phyloP scores from a whole-genome alignment of 2,888 invertebrate species.

The Troglohyphantes excavatus region DNA sequence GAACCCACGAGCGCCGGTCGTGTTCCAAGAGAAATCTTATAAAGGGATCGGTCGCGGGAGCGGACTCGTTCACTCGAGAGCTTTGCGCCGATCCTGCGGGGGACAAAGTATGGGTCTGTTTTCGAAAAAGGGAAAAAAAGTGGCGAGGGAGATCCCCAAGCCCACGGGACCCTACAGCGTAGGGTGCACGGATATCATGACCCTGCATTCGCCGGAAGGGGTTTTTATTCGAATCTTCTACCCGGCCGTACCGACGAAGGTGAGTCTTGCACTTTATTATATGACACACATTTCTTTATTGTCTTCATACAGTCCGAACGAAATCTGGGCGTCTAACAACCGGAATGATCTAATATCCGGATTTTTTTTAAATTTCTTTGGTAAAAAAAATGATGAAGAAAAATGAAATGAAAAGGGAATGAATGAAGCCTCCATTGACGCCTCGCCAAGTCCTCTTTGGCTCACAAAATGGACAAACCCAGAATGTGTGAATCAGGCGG shows the following conservation, averaged over 20 bases:
- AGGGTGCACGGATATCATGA: slow-evolving; percentile 80
- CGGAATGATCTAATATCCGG: too few relatives aligned
- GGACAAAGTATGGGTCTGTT: slow-evolving; percentile 19
- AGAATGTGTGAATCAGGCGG: too few relatives aligned
- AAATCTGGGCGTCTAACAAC: too few relatives aligned
- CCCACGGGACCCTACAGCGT: slow-evolving; percentile 79
- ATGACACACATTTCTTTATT: too few relatives aligned
- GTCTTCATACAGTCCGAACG: too few relatives aligned
- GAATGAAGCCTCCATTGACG: too few relatives aligned
- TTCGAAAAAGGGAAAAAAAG: slow-evolving; percentile 52
- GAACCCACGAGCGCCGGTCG: neutral
- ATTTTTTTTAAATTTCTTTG: too few relatives aligned
- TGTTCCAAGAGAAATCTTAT: neutral
- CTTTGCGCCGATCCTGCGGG: neutral
- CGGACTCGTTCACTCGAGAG: slow-evolving; percentile 9
- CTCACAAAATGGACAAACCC: too few relatives aligned
- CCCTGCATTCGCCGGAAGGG: slow-evolving; percentile 58
- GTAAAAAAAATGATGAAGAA: too few relatives aligned
- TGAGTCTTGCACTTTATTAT: slow-evolving; percentile 50
- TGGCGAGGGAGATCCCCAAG: slow-evolving; percentile 75
- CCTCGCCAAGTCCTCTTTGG: too few relatives aligned
- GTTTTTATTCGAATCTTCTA: slow-evolving; percentile 74
- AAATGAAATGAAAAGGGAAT: too few relatives aligned
- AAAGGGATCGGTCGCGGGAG: slow-evolving; percentile 23
- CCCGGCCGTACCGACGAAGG: slow-evolving; percentile 67